Evolutionary conservation across 35 echinoderm and acorn worm species (phyloP), one percentile per base, ranked within the genome.

Genomic region (Apostichopus californicus): DNA sequence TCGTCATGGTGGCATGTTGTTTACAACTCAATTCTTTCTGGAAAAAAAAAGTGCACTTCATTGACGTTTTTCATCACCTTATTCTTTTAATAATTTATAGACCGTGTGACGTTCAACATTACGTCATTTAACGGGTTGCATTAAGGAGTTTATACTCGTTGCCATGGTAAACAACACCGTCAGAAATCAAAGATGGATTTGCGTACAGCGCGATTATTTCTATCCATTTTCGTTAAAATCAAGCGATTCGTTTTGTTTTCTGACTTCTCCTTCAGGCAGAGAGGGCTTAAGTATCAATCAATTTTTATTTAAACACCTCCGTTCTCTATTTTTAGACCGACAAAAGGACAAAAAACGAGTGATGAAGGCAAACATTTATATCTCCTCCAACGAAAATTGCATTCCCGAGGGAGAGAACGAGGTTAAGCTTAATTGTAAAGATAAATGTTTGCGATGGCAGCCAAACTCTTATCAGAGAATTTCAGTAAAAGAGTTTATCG

Each of bases 161-260:
- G 64, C 64, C 64, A 68, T 68, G 64, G 64, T 11, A 11, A 68
- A 68, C 8, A 68, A 14, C 8, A 46, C 64, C 64, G 11, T 14
- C 64, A 68, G 64, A 68, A 68, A 68, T 68, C 64, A 68, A 68
- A 68, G 64, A 68, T 68, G 64, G 64, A 68, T 68, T 68, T 68
- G 18, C 64, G 64, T 68, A 68, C 34, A 18, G 11, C 64, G 9
- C 64, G 64, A 68, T 68, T 68, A 68, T 68, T 68, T 68, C 64
- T 68, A 68, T 68, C 64, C 64, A 68, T 68, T 68, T 68, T 68
- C 64, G 11, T 11, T 68, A 68, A 46, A 18, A 68, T 68, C 64
- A 68, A 68, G 64, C 64, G 18, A 68, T 14, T 68, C 64, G 64
- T 68, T 68, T 68, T 18, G 11, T 11, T 18, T 68, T 68, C 64